Conservation (phyloP, 2,888 invertebrate genomes). For the Polyommatus iphigenia region DNA sequence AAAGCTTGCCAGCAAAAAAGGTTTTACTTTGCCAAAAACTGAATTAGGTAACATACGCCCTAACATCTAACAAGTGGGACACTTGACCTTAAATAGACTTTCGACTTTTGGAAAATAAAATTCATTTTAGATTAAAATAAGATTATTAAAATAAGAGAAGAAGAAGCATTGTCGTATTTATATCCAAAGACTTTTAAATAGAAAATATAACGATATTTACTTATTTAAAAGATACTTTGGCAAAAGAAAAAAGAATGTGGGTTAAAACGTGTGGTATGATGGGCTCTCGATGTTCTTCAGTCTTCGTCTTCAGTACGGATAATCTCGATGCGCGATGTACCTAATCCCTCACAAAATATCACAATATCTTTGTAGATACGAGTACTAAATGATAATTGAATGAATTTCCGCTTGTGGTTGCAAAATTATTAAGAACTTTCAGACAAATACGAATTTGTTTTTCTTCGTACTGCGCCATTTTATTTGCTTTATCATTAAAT, state of each 20-base stretch:
- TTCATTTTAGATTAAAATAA: no score
- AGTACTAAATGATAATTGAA: no score
- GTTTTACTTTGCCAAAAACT: slow-evolving; percentile 23
- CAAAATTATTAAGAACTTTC: background rate
- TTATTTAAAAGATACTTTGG: no score
- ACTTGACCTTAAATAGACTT: background rate
- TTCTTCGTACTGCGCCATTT: background rate
- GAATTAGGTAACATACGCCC: background rate
- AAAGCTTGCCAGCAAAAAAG: slow-evolving; percentile 21
- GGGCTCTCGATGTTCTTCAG: background rate
- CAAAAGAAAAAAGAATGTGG: background rate
- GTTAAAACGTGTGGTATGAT: background rate
- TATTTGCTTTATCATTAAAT: background rate
- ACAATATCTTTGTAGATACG: background rate
- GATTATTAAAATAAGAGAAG: no score
- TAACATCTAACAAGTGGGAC: background rate
- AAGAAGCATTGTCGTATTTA: no score
- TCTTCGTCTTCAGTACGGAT: background rate
- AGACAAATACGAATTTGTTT: background rate
- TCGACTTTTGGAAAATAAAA: no score
- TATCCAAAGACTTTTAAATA: no score
- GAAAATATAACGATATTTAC: no score
- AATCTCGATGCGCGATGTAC: background rate
- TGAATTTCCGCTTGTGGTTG: background rate
- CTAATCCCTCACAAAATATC: background rate